Evolutionary conservation across 2,113 vertebrate species (phyloP).

Genomic region (Mustela lutreola): DNA sequence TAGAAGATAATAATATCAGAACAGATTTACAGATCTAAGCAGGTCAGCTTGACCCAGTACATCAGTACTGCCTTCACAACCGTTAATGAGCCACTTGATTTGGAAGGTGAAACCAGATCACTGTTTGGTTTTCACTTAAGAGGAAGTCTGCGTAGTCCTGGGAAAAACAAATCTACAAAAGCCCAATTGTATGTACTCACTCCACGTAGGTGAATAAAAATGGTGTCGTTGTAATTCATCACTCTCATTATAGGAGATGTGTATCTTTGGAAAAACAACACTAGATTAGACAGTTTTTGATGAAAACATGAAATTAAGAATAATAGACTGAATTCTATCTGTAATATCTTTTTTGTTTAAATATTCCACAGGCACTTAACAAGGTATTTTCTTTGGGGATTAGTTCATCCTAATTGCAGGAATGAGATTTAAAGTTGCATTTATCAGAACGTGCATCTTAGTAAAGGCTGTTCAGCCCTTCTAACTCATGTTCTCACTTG

Average conservation of each 20-base stretch:
- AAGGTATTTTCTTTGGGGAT: not conserved
- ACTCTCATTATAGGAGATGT: not conserved
- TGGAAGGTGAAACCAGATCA: constrained; percentile 48
- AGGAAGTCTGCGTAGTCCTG: not conserved
- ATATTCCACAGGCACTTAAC: not conserved
- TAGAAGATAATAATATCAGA: constrained; percentile 12
- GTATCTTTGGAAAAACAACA: not conserved
- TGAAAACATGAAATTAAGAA: not conserved
- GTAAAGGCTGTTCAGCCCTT: not conserved
- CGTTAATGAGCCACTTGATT: not conserved
- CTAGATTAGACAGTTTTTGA: not conserved
- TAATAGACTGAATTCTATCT: not conserved
- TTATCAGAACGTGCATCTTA: not conserved
- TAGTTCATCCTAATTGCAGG: not conserved
- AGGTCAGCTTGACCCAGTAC: constrained; percentile 51
- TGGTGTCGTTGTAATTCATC: not conserved
- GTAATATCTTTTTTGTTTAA: not conserved
- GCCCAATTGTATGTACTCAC: not conserved
- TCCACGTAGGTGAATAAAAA: not conserved
- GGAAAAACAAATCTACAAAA: not conserved
- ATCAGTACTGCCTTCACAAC: not conserved
- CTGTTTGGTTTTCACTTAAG: constrained; percentile 1
- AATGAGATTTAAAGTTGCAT: not conserved
- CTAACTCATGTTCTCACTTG: not conserved
- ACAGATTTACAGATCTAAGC: constrained; percentile 4